Evolutionary conservation across 2,113 vertebrate species (phyloP), one percentile per base, ranked within the genome.

Genomic region (Gnathonemus echidnorhynchus): DNA sequence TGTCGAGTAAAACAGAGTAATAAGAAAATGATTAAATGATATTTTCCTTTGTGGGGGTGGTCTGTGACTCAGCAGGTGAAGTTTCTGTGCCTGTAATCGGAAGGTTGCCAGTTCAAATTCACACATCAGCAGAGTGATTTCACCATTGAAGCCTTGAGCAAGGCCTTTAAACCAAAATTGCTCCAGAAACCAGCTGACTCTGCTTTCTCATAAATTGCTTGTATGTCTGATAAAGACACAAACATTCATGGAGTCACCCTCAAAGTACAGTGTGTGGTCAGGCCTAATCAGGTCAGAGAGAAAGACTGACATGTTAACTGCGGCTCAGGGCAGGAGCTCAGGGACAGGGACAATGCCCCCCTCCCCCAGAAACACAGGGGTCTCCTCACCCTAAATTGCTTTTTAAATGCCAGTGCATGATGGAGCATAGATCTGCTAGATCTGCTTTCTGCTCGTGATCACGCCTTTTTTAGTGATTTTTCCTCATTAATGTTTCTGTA

Each of bases 401-500:
- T 56, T 35, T 87, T 87, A 87, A 87, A 87, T 87, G 86, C 49
- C 50, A 87, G 4, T 35, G 86, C 17, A 35, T 87, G 86, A 39
- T 35, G 8, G 48, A 56, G 5, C 13, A 19, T 15, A 53, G 50
- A 87, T 56, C 27, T 19, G 86, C 31, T 56, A 35, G 39, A 42
- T 42, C 39, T 87, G 17, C 31, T 87, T 19, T 86, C 24, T 49
- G 11, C 50, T 19, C 17, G 17, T 87, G 86, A 87, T 56, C 86
- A 35, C 50, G 11, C 50, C n/a, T 15, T 52, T 27, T 52, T 52
- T 35, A 35, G 52, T 19, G 48, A 53, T 87, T 31, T 24, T 52
- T 87, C 48, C 48, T 87, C 48, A n/a, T 48, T 52, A n/a, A 87
- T 53, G 49, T 87, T 49, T 11, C 21, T 5, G 86, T 13, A 42